Evolutionary conservation across 2,888 invertebrate species (phyloP).

Genomic region (Ptychoptera albimana): DNA sequence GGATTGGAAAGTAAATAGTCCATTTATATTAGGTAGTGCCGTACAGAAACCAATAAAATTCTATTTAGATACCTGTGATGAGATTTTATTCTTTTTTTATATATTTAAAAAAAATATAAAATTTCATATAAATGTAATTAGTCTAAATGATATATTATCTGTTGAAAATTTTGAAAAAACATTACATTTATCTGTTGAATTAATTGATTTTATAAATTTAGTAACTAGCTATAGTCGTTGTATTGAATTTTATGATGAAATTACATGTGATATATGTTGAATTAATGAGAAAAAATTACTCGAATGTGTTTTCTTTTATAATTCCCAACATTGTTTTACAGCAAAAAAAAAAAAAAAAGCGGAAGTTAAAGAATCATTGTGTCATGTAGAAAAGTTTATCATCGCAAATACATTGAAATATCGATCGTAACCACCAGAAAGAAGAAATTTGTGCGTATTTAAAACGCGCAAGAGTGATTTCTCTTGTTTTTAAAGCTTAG

Average conservation of each 20-base stretch:
- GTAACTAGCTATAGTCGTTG: neutral
- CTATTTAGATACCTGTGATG: slow-evolving; percentile 1
- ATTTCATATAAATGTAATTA: neutral
- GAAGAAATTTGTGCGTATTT: too few relatives aligned
- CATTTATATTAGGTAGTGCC: neutral
- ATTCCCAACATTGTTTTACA: too few relatives aligned
- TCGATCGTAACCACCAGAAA: too few relatives aligned
- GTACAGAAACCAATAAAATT: slow-evolving; percentile 1
- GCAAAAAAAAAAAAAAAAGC: too few relatives aligned
- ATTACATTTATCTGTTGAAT: neutral
- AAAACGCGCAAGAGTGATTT: too few relatives aligned
- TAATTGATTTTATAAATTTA: neutral
- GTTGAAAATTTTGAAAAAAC: neutral
- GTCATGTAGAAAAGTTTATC: too few relatives aligned
- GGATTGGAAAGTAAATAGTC: slow-evolving; percentile 1
- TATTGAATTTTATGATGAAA: neutral
- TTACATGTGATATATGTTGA: too few relatives aligned
- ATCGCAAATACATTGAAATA: too few relatives aligned
- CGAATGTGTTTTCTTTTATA: too few relatives aligned
- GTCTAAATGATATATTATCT: neutral
- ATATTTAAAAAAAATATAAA: neutral
- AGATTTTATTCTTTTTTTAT: slow-evolving; percentile 1
- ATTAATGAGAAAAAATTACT: too few relatives aligned
- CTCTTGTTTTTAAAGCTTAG: too few relatives aligned
- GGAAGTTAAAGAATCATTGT: too few relatives aligned